These are phyloP conservation scores for Thamnophis sirtalis DNA, from an alignment of 2,113 vertebrate species.

Conservation along the genomic window DNA sequence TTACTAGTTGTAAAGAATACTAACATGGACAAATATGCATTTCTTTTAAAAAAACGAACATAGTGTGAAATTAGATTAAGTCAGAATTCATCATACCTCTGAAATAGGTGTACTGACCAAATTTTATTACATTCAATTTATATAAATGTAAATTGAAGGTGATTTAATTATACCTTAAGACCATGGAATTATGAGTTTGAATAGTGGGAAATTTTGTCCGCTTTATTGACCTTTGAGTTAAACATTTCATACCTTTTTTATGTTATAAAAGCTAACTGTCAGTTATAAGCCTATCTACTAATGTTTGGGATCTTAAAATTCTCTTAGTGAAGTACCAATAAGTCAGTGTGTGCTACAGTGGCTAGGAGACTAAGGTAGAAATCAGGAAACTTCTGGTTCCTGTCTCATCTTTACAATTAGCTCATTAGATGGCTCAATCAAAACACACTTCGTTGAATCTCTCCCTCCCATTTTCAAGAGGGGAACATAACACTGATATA, in stretches of 20 bases:
- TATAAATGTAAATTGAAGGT: conserved; percentile 12
- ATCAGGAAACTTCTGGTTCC: neutral
- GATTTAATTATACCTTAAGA: neutral
- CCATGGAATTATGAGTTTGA: conserved; percentile 11
- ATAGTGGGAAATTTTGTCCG: neutral
- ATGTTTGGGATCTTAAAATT: neutral
- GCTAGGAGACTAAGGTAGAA: neutral
- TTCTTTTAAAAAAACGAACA: conserved; percentile 38
- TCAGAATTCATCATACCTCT: conserved; percentile 28
- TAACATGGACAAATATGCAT: neutral
- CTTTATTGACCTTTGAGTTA: conserved; percentile 21
- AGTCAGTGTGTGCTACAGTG: rapidly evolving
- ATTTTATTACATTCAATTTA: conserved; percentile 21
- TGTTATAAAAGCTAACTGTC: neutral
- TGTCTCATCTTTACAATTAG: neutral
- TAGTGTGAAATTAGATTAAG: conserved; percentile 35
- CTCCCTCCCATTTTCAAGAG: neutral
- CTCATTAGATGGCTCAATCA: neutral
- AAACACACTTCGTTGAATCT: neutral
- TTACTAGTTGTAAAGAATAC: conserved; percentile 18
- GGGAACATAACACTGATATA: neutral
- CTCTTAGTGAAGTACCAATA: neutral
- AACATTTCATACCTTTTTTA: conserved; percentile 43
- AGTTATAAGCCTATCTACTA: conserved; percentile 14
- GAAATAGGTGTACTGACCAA: conserved; percentile 17